phyloP scores from a whole-genome alignment of 1,140 invertebrate species.

The Drosophila rhopaloa region DNA sequence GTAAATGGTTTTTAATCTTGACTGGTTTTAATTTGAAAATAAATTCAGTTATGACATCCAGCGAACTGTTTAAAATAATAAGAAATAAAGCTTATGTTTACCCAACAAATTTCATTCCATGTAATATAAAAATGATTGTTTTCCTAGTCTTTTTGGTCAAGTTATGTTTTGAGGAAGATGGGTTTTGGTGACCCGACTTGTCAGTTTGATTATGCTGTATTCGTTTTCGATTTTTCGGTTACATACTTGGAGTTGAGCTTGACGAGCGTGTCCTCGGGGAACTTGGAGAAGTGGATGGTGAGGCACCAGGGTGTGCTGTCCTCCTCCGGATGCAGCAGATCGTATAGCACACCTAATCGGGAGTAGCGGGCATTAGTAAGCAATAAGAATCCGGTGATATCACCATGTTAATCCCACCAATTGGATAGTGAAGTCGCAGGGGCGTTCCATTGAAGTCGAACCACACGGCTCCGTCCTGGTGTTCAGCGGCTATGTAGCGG shows the following conservation, averaged over 20 bases:
- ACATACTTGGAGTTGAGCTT: slow-evolving; percentile 91
- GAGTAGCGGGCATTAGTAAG: background rate
- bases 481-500: slow-evolving; percentile 92
- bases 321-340: slow-evolving; percentile 89
- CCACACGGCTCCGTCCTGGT: slow-evolving; percentile 96
- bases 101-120: too few relatives aligned
- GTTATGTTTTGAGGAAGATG: background rate
- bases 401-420: slow-evolving; percentile 87
- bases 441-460: slow-evolving; percentile 96
- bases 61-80: too few relatives aligned
- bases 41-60: too few relatives aligned
- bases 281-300: slow-evolving; percentile 97
- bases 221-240: background rate
- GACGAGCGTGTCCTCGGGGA: slow-evolving; percentile 92
- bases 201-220: background rate
- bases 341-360: slow-evolving; percentile 90
- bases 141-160: too few relatives aligned
- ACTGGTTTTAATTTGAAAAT: too few relatives aligned
- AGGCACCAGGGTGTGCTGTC: slow-evolving; percentile 95
- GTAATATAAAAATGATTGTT: too few relatives aligned
- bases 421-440: slow-evolving; percentile 98
- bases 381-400: background rate
- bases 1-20: too few relatives aligned
- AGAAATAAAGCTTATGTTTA: too few relatives aligned
- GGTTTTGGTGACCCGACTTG: background rate